phyloP scores from a whole-genome alignment of 2,113 vertebrate genomes.

The Tylochromis polylepis region DNA sequence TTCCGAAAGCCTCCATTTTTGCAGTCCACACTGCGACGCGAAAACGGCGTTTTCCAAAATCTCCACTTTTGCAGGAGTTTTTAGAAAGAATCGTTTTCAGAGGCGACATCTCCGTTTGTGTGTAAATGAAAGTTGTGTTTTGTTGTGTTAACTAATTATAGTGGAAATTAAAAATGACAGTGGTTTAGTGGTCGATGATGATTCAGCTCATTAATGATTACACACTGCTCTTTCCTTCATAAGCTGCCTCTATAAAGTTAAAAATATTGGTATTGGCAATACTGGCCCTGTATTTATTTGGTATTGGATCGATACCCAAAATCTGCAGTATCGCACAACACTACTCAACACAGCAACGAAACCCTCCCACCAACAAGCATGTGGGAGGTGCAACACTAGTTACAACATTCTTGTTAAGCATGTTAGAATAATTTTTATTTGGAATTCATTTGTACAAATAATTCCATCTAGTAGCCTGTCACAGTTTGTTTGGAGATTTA shows the following conservation, averaged over 20 bases:
- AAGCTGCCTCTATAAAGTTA: neutral
- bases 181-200: neutral
- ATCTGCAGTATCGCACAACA: neutral
- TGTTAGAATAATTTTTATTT: neutral
- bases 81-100: no score
- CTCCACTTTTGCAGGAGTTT: no score
- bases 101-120: no score
- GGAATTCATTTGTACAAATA: neutral
- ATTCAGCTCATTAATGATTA: neutral
- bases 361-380: neutral
- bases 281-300: neutral
- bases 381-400: neutral
- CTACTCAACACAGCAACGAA: neutral
- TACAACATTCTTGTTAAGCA: neutral
- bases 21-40: no score
- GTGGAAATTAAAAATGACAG: neutral
- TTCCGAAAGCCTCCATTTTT: no score
- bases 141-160: neutral
- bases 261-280: neutral
- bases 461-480: neutral
- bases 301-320: neutral
- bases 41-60: no score
- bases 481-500: neutral
- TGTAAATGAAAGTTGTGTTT: neutral
- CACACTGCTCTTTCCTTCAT: neutral